phyloP scores from a whole-genome alignment of 2,113 vertebrate species.

The Argyrosomus japonicus region DNA sequence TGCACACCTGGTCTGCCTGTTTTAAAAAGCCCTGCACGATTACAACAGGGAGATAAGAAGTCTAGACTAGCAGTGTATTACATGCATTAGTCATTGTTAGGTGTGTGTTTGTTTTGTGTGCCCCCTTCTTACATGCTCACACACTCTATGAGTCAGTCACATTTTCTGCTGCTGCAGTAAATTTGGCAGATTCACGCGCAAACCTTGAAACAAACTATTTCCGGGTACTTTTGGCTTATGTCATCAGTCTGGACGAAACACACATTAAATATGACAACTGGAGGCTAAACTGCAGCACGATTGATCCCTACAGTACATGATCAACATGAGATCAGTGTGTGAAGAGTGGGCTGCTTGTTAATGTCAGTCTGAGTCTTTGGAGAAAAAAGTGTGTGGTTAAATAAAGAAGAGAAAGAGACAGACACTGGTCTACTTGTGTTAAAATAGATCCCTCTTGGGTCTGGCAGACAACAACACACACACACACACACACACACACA shows the following conservation, averaged over 20 bases:
- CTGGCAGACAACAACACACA: conserved; percentile 5
- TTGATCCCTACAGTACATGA: conserved; percentile 11
- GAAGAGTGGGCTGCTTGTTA: background rate
- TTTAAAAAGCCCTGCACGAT: conserved; percentile 2
- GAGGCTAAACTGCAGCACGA: background rate
- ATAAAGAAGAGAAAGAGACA: background rate
- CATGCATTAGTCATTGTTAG: conserved; percentile 44
- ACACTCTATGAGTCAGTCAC: conserved; percentile 23
- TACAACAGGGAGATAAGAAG: conserved; percentile 26
- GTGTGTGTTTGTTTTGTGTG: conserved; percentile 18
- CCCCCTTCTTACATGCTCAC: background rate
- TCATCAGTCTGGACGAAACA: conserved; percentile 2
- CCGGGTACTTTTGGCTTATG: background rate
- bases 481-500: conserved; percentile 24
- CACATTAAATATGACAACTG: background rate
- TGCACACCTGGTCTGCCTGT: conserved; percentile 21
- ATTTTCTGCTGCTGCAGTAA: conserved; percentile 11
- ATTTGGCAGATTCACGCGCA: conserved; percentile 2
- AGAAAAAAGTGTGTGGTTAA: background rate
- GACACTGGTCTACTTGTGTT: background rate
- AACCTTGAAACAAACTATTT: conserved; percentile 4
- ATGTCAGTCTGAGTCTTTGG: conserved; percentile 1
- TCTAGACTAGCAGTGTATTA: conserved; percentile 46
- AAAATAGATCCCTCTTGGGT: conserved; percentile 8
- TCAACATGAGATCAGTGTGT: background rate